Evolutionary conservation across 2,888 invertebrate species (phyloP).

Genomic region (Sturmia bella): DNA sequence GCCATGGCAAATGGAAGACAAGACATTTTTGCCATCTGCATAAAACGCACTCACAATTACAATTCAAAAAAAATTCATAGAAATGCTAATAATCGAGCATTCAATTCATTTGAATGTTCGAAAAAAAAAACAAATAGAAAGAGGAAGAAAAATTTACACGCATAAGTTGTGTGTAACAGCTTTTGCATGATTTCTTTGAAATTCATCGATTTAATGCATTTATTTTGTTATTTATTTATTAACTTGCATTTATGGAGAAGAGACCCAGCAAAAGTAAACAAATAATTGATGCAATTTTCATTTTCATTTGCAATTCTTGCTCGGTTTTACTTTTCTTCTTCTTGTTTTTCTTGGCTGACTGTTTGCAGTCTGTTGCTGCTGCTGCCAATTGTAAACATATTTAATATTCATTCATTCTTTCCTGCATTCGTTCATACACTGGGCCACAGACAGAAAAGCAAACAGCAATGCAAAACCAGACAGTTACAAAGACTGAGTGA

Average conservation of each 20-base stretch:
- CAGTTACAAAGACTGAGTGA: not conserved
- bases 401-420: slow-evolving; percentile 45
- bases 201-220: slow-evolving; percentile 46
- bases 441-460: not conserved
- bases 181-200: slow-evolving; percentile 5
- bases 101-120: not conserved
- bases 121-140: not conserved
- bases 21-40: slow-evolving; percentile 49
- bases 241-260: slow-evolving; percentile 16
- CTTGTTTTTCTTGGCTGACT: slow-evolving; percentile 7
- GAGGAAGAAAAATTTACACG: slow-evolving; percentile 17
- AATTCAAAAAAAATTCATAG: not conserved
- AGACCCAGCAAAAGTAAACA: slow-evolving; percentile 53
- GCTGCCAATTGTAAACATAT: slow-evolving; percentile 47
- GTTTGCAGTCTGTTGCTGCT: not conserved
- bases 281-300: slow-evolving; percentile 64
- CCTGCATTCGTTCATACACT: slow-evolving; percentile 28
- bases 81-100: not conserved
- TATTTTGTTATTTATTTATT: slow-evolving; percentile 40
- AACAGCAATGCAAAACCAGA: not conserved
- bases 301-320: slow-evolving; percentile 42
- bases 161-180: slow-evolving; percentile 35
- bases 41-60: not conserved
- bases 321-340: slow-evolving; percentile 9
- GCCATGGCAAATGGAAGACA: slow-evolving; percentile 29